Conservation (phyloP, 1,140 invertebrate genomes). For the Anastatus disparis region DNA sequence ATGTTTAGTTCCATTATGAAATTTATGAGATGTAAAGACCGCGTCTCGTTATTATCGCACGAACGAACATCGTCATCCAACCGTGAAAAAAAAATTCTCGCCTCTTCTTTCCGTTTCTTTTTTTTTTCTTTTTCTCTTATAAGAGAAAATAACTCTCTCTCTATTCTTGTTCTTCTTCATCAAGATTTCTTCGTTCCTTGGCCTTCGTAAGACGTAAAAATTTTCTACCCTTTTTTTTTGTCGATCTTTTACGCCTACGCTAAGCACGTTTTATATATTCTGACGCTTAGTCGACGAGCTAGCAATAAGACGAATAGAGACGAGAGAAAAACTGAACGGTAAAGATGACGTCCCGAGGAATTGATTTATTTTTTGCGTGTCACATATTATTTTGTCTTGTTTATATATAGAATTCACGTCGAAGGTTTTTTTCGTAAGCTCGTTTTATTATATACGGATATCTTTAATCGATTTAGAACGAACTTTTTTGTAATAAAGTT, state of each 20-base stretch:
- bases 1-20: not conserved
- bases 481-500: too few relatives aligned
- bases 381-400: too few relatives aligned
- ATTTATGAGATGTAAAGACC: constrained; percentile 32
- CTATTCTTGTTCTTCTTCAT: not conserved
- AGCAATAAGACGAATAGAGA: not conserved
- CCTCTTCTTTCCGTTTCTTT: not conserved
- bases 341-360: not conserved
- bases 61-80: not conserved
- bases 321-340: too few relatives aligned
- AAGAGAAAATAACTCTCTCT: not conserved
- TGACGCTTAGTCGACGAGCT: not conserved
- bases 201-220: not conserved
- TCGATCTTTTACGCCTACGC: not conserved
- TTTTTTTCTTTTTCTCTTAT: too few relatives aligned
- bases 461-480: too few relatives aligned
- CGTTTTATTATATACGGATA: too few relatives aligned
- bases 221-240: too few relatives aligned
- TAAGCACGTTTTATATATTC: not conserved
- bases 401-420: too few relatives aligned
- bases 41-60: constrained; percentile 14
- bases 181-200: not conserved
- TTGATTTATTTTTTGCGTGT: not conserved
- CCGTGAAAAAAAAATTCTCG: constrained; percentile 21
- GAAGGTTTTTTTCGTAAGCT: too few relatives aligned